These are phyloP conservation scores for Malthinus seriepunctatus DNA, from an alignment of 2,888 invertebrate species.

Conservation along the genomic window DNA sequence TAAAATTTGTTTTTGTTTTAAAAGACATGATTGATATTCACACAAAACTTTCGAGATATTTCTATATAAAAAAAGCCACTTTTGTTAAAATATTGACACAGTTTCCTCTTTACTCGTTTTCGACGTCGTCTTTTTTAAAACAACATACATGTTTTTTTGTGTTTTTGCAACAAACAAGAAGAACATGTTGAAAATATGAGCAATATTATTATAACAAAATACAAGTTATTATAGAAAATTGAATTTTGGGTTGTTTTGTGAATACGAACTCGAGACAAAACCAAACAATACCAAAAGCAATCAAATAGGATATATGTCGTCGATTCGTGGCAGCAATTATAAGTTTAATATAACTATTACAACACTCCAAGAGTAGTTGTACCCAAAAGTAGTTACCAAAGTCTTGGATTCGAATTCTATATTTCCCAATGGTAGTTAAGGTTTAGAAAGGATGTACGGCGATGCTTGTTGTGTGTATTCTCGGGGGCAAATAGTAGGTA, in stretches of 20 bases:
- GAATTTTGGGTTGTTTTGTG: slow-evolving; percentile 12
- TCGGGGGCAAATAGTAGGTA: slow-evolving; percentile 27
- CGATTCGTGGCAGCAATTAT: slow-evolving; percentile 26
- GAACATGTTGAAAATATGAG: too few relatives aligned
- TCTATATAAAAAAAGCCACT: too few relatives aligned
- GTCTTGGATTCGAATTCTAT: slow-evolving; percentile 24
- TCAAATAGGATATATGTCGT: slow-evolving; percentile 23
- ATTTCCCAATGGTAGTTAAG: slow-evolving; percentile 14
- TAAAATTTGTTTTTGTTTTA: too few relatives aligned
- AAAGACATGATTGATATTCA: too few relatives aligned
- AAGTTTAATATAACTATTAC: slow-evolving; percentile 28
- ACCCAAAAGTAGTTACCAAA: slow-evolving; percentile 24
- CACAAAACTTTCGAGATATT: too few relatives aligned
- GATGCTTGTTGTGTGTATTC: slow-evolving; percentile 24
- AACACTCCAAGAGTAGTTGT: slow-evolving; percentile 22
- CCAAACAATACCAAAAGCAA: slow-evolving; percentile 23
- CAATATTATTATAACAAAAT: neutral
- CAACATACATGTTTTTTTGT: too few relatives aligned
- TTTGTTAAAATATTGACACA: too few relatives aligned
- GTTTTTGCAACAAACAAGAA: too few relatives aligned
- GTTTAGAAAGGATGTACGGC: slow-evolving; percentile 17
- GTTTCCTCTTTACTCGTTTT: too few relatives aligned
- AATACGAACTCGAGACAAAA: slow-evolving; percentile 15
- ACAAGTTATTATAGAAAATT: slow-evolving; percentile 7
- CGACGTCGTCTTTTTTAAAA: too few relatives aligned